A percentile compares a stretch with the other conserved stretches of the same genome.
phyloP scores from a whole-genome alignment of 2,113 vertebrate species.

The Scartelaos histophorus region DNA sequence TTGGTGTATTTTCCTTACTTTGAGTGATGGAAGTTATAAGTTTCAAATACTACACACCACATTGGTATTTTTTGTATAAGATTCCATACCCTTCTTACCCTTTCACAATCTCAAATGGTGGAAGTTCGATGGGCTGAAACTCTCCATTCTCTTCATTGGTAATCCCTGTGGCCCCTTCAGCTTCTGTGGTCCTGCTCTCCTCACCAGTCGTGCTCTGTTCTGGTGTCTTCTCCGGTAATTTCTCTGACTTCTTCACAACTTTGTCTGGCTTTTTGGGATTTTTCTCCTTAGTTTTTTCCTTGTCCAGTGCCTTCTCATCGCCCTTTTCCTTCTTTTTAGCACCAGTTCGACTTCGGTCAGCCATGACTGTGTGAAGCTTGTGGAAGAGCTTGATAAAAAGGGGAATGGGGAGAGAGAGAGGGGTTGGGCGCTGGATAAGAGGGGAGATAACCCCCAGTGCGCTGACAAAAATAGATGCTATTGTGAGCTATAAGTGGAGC shows the following conservation, averaged over 20 bases:
- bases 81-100: slow-evolving; percentile 66
- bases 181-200: slow-evolving; percentile 41
- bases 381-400: slow-evolving; percentile 37
- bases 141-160: slow-evolving; percentile 68
- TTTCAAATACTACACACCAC: no score
- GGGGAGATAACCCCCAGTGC: slow-evolving; percentile 59
- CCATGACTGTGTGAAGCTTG: slow-evolving; percentile 61
- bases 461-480: slow-evolving; percentile 70
- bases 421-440: slow-evolving; percentile 28
- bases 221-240: slow-evolving; percentile 20
- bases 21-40: neutral
- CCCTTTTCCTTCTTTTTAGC: slow-evolving; percentile 69
- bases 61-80: neutral
- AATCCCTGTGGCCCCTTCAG: slow-evolving; percentile 39
- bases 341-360: slow-evolving; percentile 55
- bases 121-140: slow-evolving; percentile 81
- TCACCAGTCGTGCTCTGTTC: slow-evolving; percentile 36
- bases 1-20: neutral
- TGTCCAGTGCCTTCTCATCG: slow-evolving; percentile 58
- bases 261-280: slow-evolving; percentile 41
- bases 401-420: slow-evolving; percentile 23
- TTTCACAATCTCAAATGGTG: slow-evolving; percentile 90
- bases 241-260: slow-evolving; percentile 51
- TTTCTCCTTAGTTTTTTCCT: slow-evolving; percentile 52
- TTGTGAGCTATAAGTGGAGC: slow-evolving; percentile 56